Percentiles rank a stretch among this genome's conserved stretches.
These are phyloP conservation scores for Caenorhabditis brenneri DNA, from an alignment of 1,140 invertebrate species.

Conservation along the genomic window DNA sequence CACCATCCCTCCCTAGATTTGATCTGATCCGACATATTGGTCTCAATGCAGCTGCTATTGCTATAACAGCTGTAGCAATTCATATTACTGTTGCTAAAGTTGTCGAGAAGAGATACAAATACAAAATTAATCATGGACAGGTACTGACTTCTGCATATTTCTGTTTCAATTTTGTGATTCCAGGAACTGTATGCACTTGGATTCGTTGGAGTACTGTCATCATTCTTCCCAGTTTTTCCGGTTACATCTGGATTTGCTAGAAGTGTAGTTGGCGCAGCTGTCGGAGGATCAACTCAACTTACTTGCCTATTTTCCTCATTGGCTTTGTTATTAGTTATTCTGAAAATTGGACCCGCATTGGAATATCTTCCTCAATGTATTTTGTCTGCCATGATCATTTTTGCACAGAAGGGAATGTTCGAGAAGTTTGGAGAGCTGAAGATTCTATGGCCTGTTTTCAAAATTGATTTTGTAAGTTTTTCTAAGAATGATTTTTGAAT, in stretches of 20 bases:
- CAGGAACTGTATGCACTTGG: slow-evolving; percentile 68
- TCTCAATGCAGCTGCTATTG: slow-evolving; percentile 61
- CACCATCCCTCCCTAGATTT: slow-evolving; percentile 64
- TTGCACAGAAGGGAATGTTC: slow-evolving; percentile 62
- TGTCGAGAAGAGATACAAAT: slow-evolving; percentile 68
- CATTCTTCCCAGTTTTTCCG: slow-evolving; percentile 70
- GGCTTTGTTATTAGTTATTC: slow-evolving; percentile 63
- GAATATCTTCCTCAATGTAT: slow-evolving; percentile 69
- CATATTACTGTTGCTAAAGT: slow-evolving; percentile 69
- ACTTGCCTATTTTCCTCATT: slow-evolving; percentile 67
- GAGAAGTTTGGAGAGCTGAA: slow-evolving; percentile 63
- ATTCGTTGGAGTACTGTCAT: slow-evolving; percentile 67
- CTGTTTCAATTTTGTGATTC: not conserved
- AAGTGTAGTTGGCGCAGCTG: slow-evolving; percentile 65
- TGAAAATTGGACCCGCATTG: slow-evolving; percentile 66
- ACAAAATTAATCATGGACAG: slow-evolving; percentile 68
- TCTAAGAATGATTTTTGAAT: not conserved
- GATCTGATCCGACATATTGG: slow-evolving; percentile 66
- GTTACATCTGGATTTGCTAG: slow-evolving; percentile 69
- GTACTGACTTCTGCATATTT: slow-evolving; percentile 40
- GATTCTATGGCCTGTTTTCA: slow-evolving; percentile 67
- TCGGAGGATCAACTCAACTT: slow-evolving; percentile 67
- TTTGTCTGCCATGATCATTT: slow-evolving; percentile 67
- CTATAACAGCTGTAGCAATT: slow-evolving; percentile 66
- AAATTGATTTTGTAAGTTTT: slow-evolving; percentile 65